Conservation (phyloP, 2,888 invertebrate species). For the Tachina fera region DNA sequence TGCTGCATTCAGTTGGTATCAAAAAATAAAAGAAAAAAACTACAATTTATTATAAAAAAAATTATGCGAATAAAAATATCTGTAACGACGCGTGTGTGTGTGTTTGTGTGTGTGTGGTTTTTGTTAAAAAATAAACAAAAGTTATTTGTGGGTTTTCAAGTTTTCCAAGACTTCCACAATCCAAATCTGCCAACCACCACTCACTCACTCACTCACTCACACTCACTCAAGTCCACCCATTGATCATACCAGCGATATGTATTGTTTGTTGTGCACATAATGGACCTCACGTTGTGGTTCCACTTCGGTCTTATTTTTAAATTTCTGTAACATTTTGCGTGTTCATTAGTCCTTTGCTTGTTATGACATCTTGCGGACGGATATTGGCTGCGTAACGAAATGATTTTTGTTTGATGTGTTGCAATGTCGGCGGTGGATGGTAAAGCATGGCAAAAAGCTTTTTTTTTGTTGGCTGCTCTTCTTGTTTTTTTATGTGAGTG, state of each 20-base stretch:
- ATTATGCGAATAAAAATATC: background rate
- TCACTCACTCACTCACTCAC: background rate
- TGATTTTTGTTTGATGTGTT: constrained; percentile 37
- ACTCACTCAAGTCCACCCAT: constrained; percentile 27
- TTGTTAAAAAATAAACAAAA: background rate
- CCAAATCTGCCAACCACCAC: constrained; percentile 18
- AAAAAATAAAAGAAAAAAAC: constrained; percentile 53
- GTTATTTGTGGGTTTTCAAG: constrained; percentile 58
- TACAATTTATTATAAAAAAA: constrained; percentile 59
- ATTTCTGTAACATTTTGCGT: constrained; percentile 46
- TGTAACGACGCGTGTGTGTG: constrained; percentile 7
- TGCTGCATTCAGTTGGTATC: constrained; percentile 21
- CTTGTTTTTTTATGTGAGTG: no score
- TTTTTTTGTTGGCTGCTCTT: no score
- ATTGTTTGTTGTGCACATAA: constrained; percentile 49
- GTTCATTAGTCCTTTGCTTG: constrained; percentile 66
- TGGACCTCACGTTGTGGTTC: constrained; percentile 65
- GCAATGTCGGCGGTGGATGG: constrained; percentile 15
- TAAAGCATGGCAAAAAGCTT: background rate
- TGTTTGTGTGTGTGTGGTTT: constrained; percentile 23
- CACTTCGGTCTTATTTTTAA: constrained; percentile 24
- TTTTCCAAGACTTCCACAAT: constrained; percentile 29
- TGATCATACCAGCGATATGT: constrained; percentile 53
- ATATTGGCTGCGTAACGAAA: constrained; percentile 41
- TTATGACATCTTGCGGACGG: constrained; percentile 54